phyloP scores from a whole-genome alignment of 1,140 invertebrate species.

The Grapholita molesta region DNA sequence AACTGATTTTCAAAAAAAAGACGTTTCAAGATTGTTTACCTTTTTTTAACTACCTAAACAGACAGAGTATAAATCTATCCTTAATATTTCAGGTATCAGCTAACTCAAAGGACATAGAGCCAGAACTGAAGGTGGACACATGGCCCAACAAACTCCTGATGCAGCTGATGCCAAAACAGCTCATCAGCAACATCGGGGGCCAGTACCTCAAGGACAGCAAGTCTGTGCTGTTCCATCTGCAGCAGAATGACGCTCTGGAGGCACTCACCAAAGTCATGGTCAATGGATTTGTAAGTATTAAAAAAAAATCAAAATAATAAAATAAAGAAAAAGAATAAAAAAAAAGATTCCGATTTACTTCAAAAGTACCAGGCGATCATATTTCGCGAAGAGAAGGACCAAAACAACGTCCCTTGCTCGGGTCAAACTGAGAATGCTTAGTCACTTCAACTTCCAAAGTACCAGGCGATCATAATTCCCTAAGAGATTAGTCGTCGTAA shows the following conservation, averaged over 20 bases:
- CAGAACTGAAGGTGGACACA: constrained; percentile 93
- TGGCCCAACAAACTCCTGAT: constrained; percentile 96
- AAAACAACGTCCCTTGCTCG: no score
- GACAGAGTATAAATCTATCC: neutral
- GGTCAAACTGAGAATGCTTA: no score
- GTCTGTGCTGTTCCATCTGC: constrained; percentile 90
- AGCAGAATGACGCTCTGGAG: constrained; percentile 87
- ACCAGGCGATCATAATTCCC: neutral
- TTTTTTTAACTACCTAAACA: no score
- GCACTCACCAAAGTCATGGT: constrained; percentile 94
- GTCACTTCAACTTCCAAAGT: neutral
- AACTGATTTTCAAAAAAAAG: neutral
- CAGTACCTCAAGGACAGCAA: constrained; percentile 92
- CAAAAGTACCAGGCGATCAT: no score
- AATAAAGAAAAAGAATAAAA: no score
- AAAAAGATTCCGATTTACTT: no score
- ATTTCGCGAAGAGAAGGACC: no score
- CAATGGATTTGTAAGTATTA: constrained; percentile 92
- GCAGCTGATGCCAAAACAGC: constrained; percentile 94
- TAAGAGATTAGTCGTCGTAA: no score
- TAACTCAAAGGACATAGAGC: constrained; percentile 88
- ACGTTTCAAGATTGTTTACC: neutral
- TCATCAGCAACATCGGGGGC: constrained; percentile 92
- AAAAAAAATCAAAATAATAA: no score
- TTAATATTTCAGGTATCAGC: constrained; percentile 69